Evolutionary conservation across 1,140 invertebrate genomes (phyloP).

Genomic region (Megalonaias nervosa): DNA sequence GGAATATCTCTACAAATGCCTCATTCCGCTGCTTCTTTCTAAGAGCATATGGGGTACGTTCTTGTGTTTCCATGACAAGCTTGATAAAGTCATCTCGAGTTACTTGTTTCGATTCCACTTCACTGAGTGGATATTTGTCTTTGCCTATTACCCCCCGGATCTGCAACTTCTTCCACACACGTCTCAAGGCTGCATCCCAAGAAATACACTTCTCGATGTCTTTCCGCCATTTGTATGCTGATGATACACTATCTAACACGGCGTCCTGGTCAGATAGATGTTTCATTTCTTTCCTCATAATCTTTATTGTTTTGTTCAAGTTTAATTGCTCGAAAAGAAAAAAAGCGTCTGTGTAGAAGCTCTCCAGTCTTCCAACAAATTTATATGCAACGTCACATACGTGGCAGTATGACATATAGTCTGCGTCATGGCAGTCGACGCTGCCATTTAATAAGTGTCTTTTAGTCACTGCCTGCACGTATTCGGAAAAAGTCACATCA

Average conservation of each 20-base stretch:
- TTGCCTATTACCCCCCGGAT: conserved; percentile 34
- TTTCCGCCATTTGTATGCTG: conserved; percentile 23
- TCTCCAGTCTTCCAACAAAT: conserved; percentile 42
- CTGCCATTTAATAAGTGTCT: background rate
- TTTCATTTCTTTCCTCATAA: conserved; percentile 12
- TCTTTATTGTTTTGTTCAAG: conserved; percentile 17
- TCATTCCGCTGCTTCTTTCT: conserved; percentile 20
- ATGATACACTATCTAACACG: conserved; percentile 26
- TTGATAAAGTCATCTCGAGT: conserved; percentile 17
- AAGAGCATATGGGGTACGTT: conserved; percentile 1
- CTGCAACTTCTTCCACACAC: conserved; percentile 38
- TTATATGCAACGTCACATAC: conserved; percentile 38
- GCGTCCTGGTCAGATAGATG: conserved; percentile 34
- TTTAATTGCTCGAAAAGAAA: conserved; percentile 22
- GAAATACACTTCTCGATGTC: conserved; percentile 23
- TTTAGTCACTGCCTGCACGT: conserved; percentile 24
- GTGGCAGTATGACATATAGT: conserved; percentile 20
- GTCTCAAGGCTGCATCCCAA: conserved; percentile 24
- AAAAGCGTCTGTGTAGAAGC: conserved; percentile 25
- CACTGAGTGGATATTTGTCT: conserved; percentile 23
- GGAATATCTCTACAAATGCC: conserved; percentile 32
- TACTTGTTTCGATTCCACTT: conserved; percentile 4
- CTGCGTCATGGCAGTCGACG: conserved; percentile 32
- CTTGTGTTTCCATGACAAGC: conserved; percentile 7
- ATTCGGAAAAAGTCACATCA: conserved; percentile 39